phyloP scores from a whole-genome alignment of 2,797 vertebrate species.

The Hemibagrus guttatus region DNA sequence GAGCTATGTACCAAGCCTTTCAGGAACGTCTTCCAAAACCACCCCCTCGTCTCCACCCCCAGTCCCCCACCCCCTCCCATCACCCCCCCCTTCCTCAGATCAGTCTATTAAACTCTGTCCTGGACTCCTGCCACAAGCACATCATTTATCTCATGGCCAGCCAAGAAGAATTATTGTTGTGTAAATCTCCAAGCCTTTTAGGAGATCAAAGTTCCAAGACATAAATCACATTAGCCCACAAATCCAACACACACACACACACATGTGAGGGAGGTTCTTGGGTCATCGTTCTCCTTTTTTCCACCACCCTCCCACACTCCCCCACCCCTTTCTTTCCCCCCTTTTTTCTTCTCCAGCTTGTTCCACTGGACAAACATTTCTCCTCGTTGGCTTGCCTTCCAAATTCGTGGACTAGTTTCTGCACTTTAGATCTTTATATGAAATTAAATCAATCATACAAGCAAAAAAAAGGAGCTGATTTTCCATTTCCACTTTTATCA shows the following conservation, averaged over 20 bases:
- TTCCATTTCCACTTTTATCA: neutral
- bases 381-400: neutral
- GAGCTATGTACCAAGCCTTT: slow-evolving; percentile 41
- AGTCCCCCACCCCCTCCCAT: neutral
- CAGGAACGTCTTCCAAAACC: slow-evolving; percentile 54
- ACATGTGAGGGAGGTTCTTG: slow-evolving; percentile 48
- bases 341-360: neutral
- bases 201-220: slow-evolving; percentile 74
- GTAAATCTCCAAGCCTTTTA: slow-evolving; percentile 75
- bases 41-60: slow-evolving; percentile 14
- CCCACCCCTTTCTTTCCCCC: slow-evolving; percentile 14
- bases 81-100: slow-evolving; percentile 27
- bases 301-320: neutral
- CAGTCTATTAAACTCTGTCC: slow-evolving; percentile 68
- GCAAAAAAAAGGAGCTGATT: neutral
- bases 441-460: neutral
- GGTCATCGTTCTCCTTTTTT: slow-evolving; percentile 7
- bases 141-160: slow-evolving; percentile 72
- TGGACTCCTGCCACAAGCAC: slow-evolving; percentile 68
- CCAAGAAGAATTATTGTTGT: slow-evolving; percentile 75
- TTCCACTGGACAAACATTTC: neutral
- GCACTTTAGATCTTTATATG: neutral
- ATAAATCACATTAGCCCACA: slow-evolving; percentile 71
- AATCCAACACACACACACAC: slow-evolving; percentile 56
- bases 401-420: neutral